Conservation (phyloP, 2,113 vertebrate species). For the Patagioenas fasciata region DNA sequence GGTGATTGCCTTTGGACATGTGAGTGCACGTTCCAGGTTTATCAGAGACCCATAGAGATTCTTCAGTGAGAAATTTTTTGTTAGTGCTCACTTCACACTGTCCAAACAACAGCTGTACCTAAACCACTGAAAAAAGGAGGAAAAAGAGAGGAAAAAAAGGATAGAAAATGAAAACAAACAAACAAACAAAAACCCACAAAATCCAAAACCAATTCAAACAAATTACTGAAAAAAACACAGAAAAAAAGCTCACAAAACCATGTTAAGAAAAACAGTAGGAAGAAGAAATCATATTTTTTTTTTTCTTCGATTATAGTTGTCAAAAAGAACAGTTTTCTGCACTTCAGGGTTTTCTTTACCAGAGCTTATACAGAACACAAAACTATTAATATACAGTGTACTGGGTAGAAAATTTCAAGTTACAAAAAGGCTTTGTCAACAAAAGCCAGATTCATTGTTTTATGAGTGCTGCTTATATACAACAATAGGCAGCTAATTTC, state of each 20-base stretch:
- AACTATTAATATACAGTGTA: neutral
- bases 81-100: neutral
- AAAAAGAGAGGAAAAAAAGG: neutral
- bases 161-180: neutral
- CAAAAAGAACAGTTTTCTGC: neutral
- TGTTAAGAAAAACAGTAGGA: neutral
- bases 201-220: neutral
- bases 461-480: neutral
- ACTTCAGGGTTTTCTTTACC: neutral
- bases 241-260: neutral
- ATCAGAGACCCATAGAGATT: neutral
- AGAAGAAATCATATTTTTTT: neutral
- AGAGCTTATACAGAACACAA: neutral
- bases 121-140: neutral
- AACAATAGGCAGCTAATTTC: neutral
- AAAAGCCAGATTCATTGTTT: neutral
- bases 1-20: neutral
- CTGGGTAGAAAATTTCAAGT: neutral
- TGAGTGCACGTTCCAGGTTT: neutral
- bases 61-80: neutral
- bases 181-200: neutral
- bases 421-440: neutral
- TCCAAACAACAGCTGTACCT: neutral
- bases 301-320: neutral
- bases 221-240: neutral